Evolutionary conservation across 1,140 invertebrate species (phyloP).

Genomic region (Chrysomallon squamiferum): DNA sequence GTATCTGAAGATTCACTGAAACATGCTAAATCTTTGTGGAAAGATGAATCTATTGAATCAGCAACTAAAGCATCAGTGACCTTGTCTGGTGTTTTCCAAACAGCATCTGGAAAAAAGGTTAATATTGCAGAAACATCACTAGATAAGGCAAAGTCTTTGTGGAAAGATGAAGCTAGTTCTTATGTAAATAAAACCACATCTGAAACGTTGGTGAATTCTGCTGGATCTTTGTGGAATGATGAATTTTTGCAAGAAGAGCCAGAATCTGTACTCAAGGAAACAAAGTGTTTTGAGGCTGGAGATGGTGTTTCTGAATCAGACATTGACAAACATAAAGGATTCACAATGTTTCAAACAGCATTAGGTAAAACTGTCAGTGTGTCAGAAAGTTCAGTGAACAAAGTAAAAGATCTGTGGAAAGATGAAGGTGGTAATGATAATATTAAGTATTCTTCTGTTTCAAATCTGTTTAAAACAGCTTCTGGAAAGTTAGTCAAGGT

Average conservation of each 20-base stretch:
- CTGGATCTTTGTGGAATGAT: no score
- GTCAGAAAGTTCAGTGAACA: background rate
- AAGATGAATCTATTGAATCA: background rate
- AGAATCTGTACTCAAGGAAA: no score
- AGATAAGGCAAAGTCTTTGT: background rate
- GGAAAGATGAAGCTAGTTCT: background rate
- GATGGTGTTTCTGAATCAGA: background rate
- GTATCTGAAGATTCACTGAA: background rate
- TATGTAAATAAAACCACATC: background rate
- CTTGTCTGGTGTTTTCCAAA: background rate
- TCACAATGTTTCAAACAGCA: background rate
- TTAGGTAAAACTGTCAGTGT: background rate
- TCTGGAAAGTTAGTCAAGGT: background rate
- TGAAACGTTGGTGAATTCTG: no score
- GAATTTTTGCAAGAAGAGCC: no score
- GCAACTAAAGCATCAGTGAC: no score
- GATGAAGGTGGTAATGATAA: background rate
- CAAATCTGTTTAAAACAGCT: background rate
- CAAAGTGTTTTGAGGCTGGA: no score
- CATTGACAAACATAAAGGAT: background rate
- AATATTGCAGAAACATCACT: background rate
- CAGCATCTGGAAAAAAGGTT: background rate
- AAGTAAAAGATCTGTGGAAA: background rate
- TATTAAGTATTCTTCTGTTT: no score
- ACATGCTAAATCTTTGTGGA: background rate